A percentile compares a stretch with the other conserved stretches of the same genome.
phyloP scores from a whole-genome alignment of 2,888 invertebrate species.

The Ptilodon capucinus region DNA sequence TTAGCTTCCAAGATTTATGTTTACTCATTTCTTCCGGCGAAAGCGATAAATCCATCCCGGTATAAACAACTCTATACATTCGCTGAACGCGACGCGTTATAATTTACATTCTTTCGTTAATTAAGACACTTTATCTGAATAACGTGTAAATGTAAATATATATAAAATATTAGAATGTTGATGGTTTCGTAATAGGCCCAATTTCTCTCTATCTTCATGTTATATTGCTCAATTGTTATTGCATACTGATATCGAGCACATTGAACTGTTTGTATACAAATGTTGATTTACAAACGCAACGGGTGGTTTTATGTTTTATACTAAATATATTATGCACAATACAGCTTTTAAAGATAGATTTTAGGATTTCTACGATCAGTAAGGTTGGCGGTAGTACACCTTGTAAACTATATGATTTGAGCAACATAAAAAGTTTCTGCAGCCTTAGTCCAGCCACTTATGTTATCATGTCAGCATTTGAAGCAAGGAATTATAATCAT shows the following conservation, averaged over 20 bases:
- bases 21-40: conserved; percentile 62
- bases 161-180: conserved; percentile 21
- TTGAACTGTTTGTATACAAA: conserved; percentile 33
- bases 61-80: conserved; percentile 46
- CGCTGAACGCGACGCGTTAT: conserved; percentile 19
- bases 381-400: too few relatives aligned
- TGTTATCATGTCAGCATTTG: too few relatives aligned
- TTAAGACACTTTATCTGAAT: conserved; percentile 12
- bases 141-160: conserved; percentile 6
- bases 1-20: conserved; percentile 53
- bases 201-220: conserved; percentile 28
- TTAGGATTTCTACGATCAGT: too few relatives aligned
- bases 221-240: conserved; percentile 48
- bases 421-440: too few relatives aligned
- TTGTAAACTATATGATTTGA: too few relatives aligned
- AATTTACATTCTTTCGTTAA: conserved; percentile 26
- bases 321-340: too few relatives aligned
- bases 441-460: too few relatives aligned
- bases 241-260: conserved; percentile 33
- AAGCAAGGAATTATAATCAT: too few relatives aligned
- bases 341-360: too few relatives aligned
- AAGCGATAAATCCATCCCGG: conserved; percentile 53
- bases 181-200: conserved; percentile 27
- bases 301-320: background rate
- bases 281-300: background rate